Conservation (phyloP, 1,140 invertebrate species). For the Lysiphlebus fabarum region DNA sequence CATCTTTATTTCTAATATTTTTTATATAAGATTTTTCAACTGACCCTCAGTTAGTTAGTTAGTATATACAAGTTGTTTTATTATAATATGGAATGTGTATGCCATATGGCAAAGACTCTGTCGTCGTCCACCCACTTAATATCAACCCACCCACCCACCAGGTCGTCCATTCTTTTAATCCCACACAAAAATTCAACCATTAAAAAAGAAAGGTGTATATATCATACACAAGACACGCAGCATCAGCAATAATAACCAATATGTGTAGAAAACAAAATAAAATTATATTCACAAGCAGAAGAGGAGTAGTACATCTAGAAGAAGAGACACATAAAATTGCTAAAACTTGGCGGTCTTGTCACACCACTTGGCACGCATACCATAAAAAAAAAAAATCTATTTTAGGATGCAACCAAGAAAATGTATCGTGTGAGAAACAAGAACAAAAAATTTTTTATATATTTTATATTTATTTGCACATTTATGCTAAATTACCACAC, state of each 20-base stretch:
- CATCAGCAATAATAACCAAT: no score
- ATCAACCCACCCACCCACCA: slow-evolving; percentile 42
- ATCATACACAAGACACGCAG: no score
- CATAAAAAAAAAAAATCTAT: slow-evolving; percentile 22
- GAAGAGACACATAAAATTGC: neutral
- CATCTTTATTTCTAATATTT: slow-evolving; percentile 24
- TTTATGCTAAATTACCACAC: no score
- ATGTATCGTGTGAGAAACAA: slow-evolving; percentile 18
- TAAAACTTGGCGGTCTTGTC: neutral
- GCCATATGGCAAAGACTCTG: slow-evolving; percentile 48
- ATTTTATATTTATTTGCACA: no score
- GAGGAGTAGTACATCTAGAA: neutral
- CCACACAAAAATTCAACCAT: slow-evolving; percentile 23
- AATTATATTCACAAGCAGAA: no score
- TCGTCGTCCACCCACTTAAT: slow-evolving; percentile 36
- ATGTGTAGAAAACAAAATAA: no score
- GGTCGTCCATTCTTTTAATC: slow-evolving; percentile 23
- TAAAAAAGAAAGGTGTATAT: no score
- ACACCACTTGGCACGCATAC: slow-evolving; percentile 21
- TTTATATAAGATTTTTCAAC: no score
- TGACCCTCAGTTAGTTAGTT: neutral
- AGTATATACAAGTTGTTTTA: neutral
- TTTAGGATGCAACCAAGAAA: slow-evolving; percentile 16
- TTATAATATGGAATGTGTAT: slow-evolving; percentile 50
- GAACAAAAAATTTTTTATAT: no score